Evolutionary conservation across 2,113 vertebrate species (phyloP).

Genomic region (Cryptotis parvus): DNA sequence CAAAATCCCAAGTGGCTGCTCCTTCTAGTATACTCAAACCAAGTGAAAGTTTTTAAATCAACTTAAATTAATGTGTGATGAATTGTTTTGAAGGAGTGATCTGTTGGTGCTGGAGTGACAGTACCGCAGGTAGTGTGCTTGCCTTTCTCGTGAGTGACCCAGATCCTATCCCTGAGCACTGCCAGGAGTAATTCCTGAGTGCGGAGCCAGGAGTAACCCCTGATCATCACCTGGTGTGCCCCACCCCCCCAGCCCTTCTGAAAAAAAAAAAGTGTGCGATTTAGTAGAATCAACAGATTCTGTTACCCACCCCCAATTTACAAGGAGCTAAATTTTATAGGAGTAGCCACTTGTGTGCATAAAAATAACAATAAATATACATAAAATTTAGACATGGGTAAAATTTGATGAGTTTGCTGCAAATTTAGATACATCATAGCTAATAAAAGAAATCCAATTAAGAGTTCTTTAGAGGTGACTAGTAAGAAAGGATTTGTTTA

Average conservation of each 20-base stretch:
- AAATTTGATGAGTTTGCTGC: slow-evolving; percentile 22
- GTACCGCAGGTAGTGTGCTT: too few relatives aligned
- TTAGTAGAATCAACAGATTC: slow-evolving; percentile 45
- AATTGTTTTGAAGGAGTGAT: slow-evolving; percentile 46
- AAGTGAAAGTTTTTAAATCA: slow-evolving; percentile 25
- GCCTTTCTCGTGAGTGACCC: too few relatives aligned
- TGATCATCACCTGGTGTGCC: too few relatives aligned
- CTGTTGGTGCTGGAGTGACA: neutral
- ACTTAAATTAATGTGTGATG: slow-evolving; percentile 1
- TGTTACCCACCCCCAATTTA: slow-evolving; percentile 31
- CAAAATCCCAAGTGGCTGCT: slow-evolving; percentile 48
- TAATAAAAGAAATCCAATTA: slow-evolving; percentile 66
- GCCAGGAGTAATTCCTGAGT: too few relatives aligned
- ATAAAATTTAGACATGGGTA: slow-evolving; percentile 35
- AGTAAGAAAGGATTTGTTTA: slow-evolving; percentile 72
- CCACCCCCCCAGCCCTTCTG: too few relatives aligned
- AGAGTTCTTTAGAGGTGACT: slow-evolving; percentile 74
- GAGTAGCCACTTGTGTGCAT: neutral
- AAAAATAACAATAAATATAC: neutral
- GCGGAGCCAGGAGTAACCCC: too few relatives aligned
- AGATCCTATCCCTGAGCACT: too few relatives aligned
- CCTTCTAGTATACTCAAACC: slow-evolving; percentile 40
- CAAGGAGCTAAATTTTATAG: neutral
- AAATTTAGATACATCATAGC: slow-evolving; percentile 52
- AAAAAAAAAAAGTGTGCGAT: slow-evolving; percentile 40